Evolutionary conservation across 2,888 invertebrate species (phyloP), one percentile per base, ranked within the genome.

Genomic region (Cartodere bifasciata): DNA sequence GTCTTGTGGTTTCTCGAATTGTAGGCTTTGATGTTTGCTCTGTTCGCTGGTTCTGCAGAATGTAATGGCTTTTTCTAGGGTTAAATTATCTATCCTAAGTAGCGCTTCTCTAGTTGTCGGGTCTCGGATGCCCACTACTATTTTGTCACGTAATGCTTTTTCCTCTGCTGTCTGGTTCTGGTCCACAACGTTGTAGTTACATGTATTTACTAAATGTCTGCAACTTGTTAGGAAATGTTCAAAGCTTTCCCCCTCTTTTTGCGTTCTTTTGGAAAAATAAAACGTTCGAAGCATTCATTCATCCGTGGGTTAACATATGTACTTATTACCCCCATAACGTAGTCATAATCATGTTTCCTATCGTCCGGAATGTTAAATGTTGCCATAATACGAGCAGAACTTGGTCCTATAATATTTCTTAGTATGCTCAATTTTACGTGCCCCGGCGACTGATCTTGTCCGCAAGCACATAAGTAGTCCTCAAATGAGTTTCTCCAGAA

Each of bases 271-370:
- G n/a, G 33, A 29, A 30, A 45, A 46, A 28, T 37, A 25, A 40
- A 43, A 12, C 44, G 12, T 32, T 41, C 40, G 31, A 44, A 46
- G 23, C 37, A 38, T 34, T 46, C 43, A 23, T 45, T 45, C 10
- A 40, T 27, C 21, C 39, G 13, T 9, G 46, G 43, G 15, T 43
- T 45, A 4, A 43, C 44, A 32, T 46, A 43, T 22, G 36, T 34
- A 7, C 36, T 35, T 4, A 42, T 38, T 14, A 28, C 13, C 4
- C 28, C 9, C 16, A 41, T 29, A 15, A 27, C 32, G 28, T 6
- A 24, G 13, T 39, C 20, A 32, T 35, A 43, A 13, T 36, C 32
- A 12, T 36, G 24, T 2, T n/a, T n/a, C n/a, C n/a, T n/a, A n/a
- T n/a, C n/a, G n/a, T n/a, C n/a, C n/a, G n/a, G n/a, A n/a, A n/a